phyloP scores from a whole-genome alignment of 2,888 invertebrate species.

The Morpho deidamia region DNA sequence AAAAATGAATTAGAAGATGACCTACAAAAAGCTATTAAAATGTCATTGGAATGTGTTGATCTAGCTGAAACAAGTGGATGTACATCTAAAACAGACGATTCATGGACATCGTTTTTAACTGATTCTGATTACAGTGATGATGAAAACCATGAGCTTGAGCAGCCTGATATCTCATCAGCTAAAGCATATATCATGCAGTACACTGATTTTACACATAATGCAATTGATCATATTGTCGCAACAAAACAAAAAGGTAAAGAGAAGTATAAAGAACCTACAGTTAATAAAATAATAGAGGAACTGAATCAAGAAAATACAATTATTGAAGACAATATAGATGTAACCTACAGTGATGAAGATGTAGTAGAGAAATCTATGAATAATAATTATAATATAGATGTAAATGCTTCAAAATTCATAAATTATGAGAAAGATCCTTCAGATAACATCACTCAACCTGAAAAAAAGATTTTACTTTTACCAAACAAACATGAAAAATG shows the following conservation, averaged over 20 bases:
- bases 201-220: constrained; percentile 84
- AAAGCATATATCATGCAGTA: constrained; percentile 87
- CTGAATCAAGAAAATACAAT: constrained; percentile 54
- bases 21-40: constrained; percentile 78
- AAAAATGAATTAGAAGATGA: constrained; percentile 71
- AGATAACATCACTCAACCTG: too few relatives aligned
- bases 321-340: constrained; percentile 48
- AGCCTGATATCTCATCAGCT: constrained; percentile 76
- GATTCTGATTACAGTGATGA: constrained; percentile 55
- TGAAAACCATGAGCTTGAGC: constrained; percentile 62
- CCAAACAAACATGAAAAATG: too few relatives aligned
- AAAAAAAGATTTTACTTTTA: too few relatives aligned
- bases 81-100: constrained; percentile 61
- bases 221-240: constrained; percentile 79
- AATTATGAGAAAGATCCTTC: too few relatives aligned
- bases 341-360: constrained; percentile 42
- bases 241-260: constrained; percentile 36
- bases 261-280: constrained; percentile 37
- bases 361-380: constrained; percentile 34
- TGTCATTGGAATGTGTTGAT: constrained; percentile 75
- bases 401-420: too few relatives aligned
- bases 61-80: constrained; percentile 41
- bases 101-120: constrained; percentile 62
- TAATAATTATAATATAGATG: background rate
- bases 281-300: constrained; percentile 57